A percentile compares a stretch with the other conserved stretches of the same genome.
These are phyloP conservation scores for Anthrax anthrax DNA, from an alignment of 2,888 invertebrate genomes.

Conservation along the genomic window DNA sequence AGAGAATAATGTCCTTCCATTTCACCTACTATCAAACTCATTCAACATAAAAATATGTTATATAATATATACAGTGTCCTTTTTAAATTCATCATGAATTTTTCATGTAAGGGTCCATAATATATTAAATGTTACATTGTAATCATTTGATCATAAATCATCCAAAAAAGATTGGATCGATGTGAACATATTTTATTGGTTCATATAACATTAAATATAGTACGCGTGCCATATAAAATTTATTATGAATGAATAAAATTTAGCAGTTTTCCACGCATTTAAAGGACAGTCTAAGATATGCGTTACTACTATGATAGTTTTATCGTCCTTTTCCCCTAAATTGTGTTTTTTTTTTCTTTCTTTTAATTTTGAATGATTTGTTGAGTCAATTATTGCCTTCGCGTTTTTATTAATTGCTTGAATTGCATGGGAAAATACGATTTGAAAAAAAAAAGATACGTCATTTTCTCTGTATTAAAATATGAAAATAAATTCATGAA, in stretches of 20 bases:
- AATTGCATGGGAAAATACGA: conserved; percentile 8
- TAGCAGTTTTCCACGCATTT: no score
- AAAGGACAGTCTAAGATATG: no score
- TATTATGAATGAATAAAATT: no score
- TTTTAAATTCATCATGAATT: conserved; percentile 4
- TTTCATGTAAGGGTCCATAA: neutral
- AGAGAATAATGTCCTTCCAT: no score
- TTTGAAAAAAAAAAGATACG: no score
- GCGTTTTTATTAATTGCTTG: conserved; percentile 7
- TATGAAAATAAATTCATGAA: no score
- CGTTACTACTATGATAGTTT: no score
- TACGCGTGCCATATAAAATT: neutral
- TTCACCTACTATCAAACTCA: neutral
- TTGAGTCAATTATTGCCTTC: conserved; percentile 5
- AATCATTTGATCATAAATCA: neutral
- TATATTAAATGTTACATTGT: neutral
- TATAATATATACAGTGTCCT: no score
- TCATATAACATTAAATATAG: neutral
- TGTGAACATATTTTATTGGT: neutral
- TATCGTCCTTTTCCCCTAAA: no score
- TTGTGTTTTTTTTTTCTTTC: no score
- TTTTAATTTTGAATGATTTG: no score
- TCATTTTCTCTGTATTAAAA: neutral
- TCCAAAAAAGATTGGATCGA: neutral
- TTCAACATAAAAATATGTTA: no score